Conservation (phyloP, 2,888 invertebrate genomes). For the Lottia scabra region DNA sequence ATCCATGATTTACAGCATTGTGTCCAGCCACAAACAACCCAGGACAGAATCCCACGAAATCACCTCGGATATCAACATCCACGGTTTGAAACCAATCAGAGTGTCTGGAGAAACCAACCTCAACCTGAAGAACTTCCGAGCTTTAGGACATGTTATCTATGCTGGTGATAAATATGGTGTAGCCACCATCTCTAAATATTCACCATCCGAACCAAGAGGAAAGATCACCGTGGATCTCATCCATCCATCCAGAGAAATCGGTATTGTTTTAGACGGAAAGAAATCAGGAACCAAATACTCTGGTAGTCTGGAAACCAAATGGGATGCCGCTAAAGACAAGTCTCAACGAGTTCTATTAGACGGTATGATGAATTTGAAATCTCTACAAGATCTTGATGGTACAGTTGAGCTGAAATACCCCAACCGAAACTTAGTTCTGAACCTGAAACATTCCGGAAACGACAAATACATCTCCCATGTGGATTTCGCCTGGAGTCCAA, state of each 20-base stretch:
- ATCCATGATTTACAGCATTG: slow-evolving; percentile 30
- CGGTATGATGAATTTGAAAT: slow-evolving; percentile 30
- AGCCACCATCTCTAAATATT: slow-evolving; percentile 28
- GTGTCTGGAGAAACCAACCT: slow-evolving; percentile 37
- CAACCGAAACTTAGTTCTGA: slow-evolving; percentile 27
- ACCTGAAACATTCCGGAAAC: slow-evolving; percentile 33
- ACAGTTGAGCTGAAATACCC: slow-evolving; percentile 35
- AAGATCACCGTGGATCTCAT: slow-evolving; percentile 35
- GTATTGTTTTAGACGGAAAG: slow-evolving; percentile 35
- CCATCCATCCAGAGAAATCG: slow-evolving; percentile 40
- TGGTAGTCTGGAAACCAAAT: slow-evolving; percentile 38
- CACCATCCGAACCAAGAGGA: slow-evolving; percentile 19
- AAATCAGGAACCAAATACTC: slow-evolving; percentile 27
- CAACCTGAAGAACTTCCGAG: slow-evolving; percentile 33
- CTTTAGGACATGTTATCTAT: slow-evolving; percentile 26
- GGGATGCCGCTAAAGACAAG: slow-evolving; percentile 43
- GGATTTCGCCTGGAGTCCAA: slow-evolving; percentile 35
- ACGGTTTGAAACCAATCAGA: slow-evolving; percentile 30
- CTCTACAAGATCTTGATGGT: slow-evolving; percentile 29
- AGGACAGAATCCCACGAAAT: slow-evolving; percentile 30
- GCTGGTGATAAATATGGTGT: slow-evolving; percentile 35
- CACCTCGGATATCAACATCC: slow-evolving; percentile 37
- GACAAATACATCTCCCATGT: slow-evolving; percentile 35
- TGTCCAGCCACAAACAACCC: slow-evolving; percentile 32
- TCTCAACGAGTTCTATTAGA: slow-evolving; percentile 21